A percentile compares a stretch with the other conserved stretches of the same genome.
These are phyloP conservation scores for Patagioenas fasciata DNA, from an alignment of 2,113 vertebrate species.

Conservation along the genomic window DNA sequence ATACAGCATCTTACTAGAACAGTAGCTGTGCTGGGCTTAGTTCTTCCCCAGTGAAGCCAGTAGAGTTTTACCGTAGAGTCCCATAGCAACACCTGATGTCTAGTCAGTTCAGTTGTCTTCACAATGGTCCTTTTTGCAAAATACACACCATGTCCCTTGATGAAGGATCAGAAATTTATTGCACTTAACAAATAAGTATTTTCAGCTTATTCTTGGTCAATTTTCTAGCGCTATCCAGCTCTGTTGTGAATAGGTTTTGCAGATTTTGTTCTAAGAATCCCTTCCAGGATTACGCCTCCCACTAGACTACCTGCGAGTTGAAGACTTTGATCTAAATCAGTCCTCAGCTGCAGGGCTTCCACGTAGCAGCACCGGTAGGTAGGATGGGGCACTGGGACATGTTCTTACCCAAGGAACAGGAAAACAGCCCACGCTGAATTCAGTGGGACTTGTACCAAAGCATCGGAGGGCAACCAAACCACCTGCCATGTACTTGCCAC, in stretches of 20 bases:
- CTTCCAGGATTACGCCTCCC: neutral
- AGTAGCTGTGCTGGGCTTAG: neutral
- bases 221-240: neutral
- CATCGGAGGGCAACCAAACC: neutral
- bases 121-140: neutral
- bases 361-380: neutral
- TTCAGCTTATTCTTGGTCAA: neutral
- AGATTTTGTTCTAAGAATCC: neutral
- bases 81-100: neutral
- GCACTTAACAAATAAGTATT: neutral
- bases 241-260: neutral
- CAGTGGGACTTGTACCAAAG: neutral
- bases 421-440: neutral
- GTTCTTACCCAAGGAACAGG: neutral
- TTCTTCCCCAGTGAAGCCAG: neutral
- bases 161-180: neutral
- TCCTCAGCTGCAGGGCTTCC: neutral
- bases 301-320: neutral
- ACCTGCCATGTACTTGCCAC: neutral
- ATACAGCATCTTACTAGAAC: neutral
- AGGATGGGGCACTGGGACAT: neutral
- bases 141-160: neutral
- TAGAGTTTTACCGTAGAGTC: neutral
- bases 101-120: neutral
- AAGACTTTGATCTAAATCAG: neutral